Evolutionary conservation across 2,113 vertebrate genomes (phyloP).

Genomic region (Callaeas wilsoni): DNA sequence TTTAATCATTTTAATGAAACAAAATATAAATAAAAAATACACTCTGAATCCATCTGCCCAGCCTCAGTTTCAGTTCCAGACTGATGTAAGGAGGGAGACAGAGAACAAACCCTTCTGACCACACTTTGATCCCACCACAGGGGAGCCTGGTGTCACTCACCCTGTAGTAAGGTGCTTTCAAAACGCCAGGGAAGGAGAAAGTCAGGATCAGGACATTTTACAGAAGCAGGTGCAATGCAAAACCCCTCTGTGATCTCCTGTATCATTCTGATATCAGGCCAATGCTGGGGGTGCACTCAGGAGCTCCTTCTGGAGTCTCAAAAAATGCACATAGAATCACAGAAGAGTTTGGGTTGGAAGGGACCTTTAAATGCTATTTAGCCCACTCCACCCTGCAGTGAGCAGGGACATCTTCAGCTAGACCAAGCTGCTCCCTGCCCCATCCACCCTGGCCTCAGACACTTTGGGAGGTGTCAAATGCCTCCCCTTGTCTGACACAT

Average conservation of each 20-base stretch:
- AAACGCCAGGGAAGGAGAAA: background rate
- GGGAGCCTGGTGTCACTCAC: background rate
- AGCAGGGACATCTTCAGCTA: background rate
- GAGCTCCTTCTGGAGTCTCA: background rate
- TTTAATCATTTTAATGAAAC: background rate
- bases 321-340: rapidly evolving
- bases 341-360: background rate
- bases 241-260: background rate
- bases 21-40: background rate
- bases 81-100: background rate
- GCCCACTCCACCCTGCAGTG: background rate
- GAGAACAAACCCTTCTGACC: background rate
- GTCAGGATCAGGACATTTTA: background rate
- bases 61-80: background rate
- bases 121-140: rapidly evolving
- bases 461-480: background rate
- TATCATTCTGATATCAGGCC: background rate
- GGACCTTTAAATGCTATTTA: background rate
- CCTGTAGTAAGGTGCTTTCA: background rate
- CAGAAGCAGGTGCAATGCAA: background rate
- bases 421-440: background rate
- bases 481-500: background rate
- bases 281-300: background rate
- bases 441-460: background rate
- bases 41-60: background rate